phyloP scores from a whole-genome alignment of 2,797 vertebrate species.

The Sebastes hubbsi region DNA sequence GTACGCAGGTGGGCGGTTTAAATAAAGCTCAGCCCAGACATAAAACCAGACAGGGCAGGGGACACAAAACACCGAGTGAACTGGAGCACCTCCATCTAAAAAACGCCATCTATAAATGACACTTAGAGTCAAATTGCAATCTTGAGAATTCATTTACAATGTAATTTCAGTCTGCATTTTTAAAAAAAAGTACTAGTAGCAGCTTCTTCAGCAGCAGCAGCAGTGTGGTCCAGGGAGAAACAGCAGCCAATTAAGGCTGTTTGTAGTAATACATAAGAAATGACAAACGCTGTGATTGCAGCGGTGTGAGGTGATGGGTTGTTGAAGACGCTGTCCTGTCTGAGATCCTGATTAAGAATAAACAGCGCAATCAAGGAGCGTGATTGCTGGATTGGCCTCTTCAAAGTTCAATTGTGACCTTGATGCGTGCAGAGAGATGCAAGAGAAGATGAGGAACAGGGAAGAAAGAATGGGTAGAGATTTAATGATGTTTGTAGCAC shows the following conservation, averaged over 20 bases:
- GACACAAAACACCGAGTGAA: not conserved
- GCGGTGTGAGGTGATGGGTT: constrained; percentile 34
- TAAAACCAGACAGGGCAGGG: constrained; percentile 6
- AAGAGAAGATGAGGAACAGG: not conserved
- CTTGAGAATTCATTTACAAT: constrained; percentile 41
- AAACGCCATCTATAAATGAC: not conserved
- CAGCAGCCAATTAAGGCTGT: constrained; percentile 57
- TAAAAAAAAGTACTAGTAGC: constrained; percentile 23
- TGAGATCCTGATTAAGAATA: constrained; percentile 71
- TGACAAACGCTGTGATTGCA: constrained; percentile 72
- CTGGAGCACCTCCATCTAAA: not conserved
- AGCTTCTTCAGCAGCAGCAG: constrained; percentile 22
- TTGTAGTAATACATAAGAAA: constrained; percentile 55
- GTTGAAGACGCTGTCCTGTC: constrained; percentile 40
- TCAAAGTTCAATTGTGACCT: constrained; percentile 58
- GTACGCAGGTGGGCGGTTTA: constrained; percentile 13
- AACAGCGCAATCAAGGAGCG: constrained; percentile 70
- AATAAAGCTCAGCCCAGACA: constrained; percentile 30
- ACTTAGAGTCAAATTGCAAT: constrained; percentile 8
- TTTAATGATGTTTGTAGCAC: constrained; percentile 16
- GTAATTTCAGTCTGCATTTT: constrained; percentile 29
- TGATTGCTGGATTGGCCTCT: constrained; percentile 65
- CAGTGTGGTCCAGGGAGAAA: constrained; percentile 12
- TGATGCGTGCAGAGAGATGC: constrained; percentile 22
- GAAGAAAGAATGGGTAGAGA: not conserved